These are phyloP conservation scores for Xenentodon cancila DNA, from an alignment of 2,797 vertebrate species.

Conservation along the genomic window DNA sequence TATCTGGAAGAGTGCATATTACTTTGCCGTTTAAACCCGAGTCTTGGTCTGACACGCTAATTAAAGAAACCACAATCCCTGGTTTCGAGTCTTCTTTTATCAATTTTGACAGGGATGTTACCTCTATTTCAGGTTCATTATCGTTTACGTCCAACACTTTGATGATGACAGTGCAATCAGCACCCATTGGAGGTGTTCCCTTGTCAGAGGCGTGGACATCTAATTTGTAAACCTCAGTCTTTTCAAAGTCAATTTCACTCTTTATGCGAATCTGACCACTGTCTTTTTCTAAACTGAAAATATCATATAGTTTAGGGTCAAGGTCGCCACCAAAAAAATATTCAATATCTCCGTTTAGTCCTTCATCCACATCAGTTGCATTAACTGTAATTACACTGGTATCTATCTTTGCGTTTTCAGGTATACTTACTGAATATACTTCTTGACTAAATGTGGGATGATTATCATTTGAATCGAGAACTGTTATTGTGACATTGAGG, in stretches of 20 bases:
- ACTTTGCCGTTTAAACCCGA: slow-evolving; percentile 77
- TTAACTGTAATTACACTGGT: slow-evolving; percentile 58
- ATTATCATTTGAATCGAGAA: slow-evolving; percentile 85
- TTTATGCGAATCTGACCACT: slow-evolving; percentile 73
- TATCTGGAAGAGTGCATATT: slow-evolving; percentile 55
- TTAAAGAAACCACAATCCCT: slow-evolving; percentile 74
- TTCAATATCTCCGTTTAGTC: slow-evolving; percentile 59
- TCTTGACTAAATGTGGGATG: slow-evolving; percentile 75
- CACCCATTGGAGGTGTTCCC: slow-evolving; percentile 35
- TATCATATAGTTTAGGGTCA: slow-evolving; percentile 47
- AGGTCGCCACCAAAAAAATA: slow-evolving; percentile 60
- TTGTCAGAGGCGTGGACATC: slow-evolving; percentile 75
- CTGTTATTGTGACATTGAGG: slow-evolving; percentile 72
- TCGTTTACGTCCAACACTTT: slow-evolving; percentile 78
- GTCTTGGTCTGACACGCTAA: slow-evolving; percentile 76
- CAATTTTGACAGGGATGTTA: slow-evolving; percentile 69
- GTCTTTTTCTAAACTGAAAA: slow-evolving; percentile 59
- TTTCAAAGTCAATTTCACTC: slow-evolving; percentile 71
- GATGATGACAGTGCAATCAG: slow-evolving; percentile 67
- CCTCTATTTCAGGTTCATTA: slow-evolving; percentile 75
- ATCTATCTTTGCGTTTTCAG: slow-evolving; percentile 60
- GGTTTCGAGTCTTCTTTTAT: slow-evolving; percentile 73
- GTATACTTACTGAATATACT: slow-evolving; percentile 48
- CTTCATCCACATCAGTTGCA: slow-evolving; percentile 74
- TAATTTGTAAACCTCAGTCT: slow-evolving; percentile 54